Conservation (phyloP, 1,140 invertebrate species). For the Trichogramma pretiosum region DNA sequence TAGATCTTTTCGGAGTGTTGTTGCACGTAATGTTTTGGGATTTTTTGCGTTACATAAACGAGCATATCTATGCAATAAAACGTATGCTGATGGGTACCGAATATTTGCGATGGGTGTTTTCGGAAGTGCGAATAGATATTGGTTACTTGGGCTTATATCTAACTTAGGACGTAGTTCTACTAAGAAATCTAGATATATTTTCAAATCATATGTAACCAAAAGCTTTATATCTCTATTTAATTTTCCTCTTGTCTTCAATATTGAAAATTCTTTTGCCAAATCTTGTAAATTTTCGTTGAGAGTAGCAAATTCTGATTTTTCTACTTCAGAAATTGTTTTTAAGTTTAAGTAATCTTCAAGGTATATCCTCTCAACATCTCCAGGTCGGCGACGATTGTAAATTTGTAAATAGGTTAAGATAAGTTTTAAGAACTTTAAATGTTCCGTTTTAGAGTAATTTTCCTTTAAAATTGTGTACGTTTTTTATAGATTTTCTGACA, state of each 20-base stretch:
- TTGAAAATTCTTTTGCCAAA: conserved; percentile 5
- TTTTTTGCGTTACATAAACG: conserved; percentile 2
- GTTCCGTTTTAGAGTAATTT: not conserved
- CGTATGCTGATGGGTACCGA: not conserved
- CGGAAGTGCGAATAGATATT: conserved; percentile 8
- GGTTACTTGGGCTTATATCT: not conserved
- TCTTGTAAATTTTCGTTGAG: not conserved
- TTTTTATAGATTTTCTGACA: not conserved
- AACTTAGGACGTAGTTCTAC: not conserved
- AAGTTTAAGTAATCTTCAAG: conserved; percentile 4
- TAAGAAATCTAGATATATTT: conserved; percentile 2
- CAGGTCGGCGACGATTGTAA: conserved; percentile 15
- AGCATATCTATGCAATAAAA: conserved; percentile 8
- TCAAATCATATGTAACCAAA: not conserved
- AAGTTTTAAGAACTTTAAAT: conserved; percentile 1
- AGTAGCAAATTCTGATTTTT: not conserved
- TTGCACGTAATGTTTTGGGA: conserved; percentile 4
- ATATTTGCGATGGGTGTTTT: not conserved
- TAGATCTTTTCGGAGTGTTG: conserved; percentile 10
- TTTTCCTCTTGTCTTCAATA: conserved; percentile 14
- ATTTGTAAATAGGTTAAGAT: conserved; percentile 9
- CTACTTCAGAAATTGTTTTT: not conserved
- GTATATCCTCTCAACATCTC: conserved; percentile 12
- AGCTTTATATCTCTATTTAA: conserved; percentile 3
- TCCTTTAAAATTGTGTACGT: not conserved